Base-by-base conservation (phyloP, 2,888 invertebrate species). In the Chesias legatella region DNA sequence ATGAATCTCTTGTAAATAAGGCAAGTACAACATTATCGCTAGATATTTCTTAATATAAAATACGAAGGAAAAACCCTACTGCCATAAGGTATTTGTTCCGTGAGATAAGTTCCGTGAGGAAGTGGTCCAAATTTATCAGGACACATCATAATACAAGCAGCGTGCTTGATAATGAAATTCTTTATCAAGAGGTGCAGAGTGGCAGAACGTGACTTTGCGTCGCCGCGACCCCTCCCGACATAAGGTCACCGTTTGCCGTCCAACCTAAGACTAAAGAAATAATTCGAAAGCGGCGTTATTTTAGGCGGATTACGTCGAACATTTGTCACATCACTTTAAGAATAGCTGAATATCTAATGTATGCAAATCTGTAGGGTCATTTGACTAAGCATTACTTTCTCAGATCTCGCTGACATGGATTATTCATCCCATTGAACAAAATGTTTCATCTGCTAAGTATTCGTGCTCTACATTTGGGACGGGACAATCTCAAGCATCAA, bases 161-260 rank as follows among this genome's bases (percentile, higher is more conserved):
- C 65, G 66, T 63, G 67, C 73, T 55, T 73, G 71, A 72, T 81
- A 80, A 81, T 79, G 76, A 79, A 79, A 81, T 81, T 79, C 79
- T 79, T 77, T 78, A 78, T 74, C 73, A 77, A 72, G 73, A 70
- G 73, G 70, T 71, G 67, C 61, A 67, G 64, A 73, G 73, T 67
- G 73, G 62, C 53, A 66, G 58, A 59, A 73, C 78, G 78, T 79
- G 75, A 67, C 63, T 68, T 47, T 50, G 51, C 51, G 54, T 49
- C 46, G 55, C 40, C 48, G 29, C 20, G 26, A 20, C 4, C 22
- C 1, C 31, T 41, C 37, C 46, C 33, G 37, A 30, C 41, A 49
- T 58, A 67, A 68, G 63, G 65, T 66, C 58, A 36, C 4, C 36
- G 13, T 40, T 45, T 26, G 51, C 63, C 57, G 46, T 35, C 40